Percentiles rank a stretch among this genome's conserved stretches.
These are phyloP conservation scores for Netelia fuscicornis DNA, from an alignment of 2,888 invertebrate species.

Conservation along the genomic window DNA sequence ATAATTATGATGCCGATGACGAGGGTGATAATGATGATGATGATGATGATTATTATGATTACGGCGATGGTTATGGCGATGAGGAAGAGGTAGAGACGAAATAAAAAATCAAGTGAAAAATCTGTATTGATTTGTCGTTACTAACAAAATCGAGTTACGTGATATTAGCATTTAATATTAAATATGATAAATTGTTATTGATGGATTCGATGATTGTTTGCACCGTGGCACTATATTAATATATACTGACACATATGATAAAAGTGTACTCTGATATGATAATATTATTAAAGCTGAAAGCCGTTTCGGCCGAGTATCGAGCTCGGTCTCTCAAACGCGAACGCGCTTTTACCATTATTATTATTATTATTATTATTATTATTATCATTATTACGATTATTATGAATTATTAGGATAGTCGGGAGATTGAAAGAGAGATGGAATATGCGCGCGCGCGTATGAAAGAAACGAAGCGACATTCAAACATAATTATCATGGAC, in stretches of 20 bases:
- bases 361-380: background rate
- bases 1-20: no score
- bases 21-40: no score
- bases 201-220: slow-evolving; percentile 84
- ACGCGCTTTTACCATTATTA: background rate
- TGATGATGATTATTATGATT: no score
- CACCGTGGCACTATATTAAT: slow-evolving; percentile 81
- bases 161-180: slow-evolving; percentile 71
- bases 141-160: slow-evolving; percentile 77
- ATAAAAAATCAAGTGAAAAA: slow-evolving; percentile 52
- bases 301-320: slow-evolving; percentile 17
- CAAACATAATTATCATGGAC: slow-evolving; percentile 77
- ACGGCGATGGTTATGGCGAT: no score
- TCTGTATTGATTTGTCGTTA: slow-evolving; percentile 57
- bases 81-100: slow-evolving; percentile 40
- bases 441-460: slow-evolving; percentile 8
- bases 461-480: slow-evolving; percentile 70
- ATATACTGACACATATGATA: slow-evolving; percentile 77
- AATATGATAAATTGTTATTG: slow-evolving; percentile 81
- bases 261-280: slow-evolving; percentile 59
- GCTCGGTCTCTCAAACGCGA: background rate
- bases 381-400: background rate
- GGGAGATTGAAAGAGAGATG: background rate
- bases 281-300: slow-evolving; percentile 52
- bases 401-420: background rate